A percentile compares a stretch with the other conserved stretches of the same genome.
These are phyloP conservation scores for Palythoa caribaeorum DNA, from an alignment of 92 coral and sea anemone genomes.

Conservation along the genomic window DNA sequence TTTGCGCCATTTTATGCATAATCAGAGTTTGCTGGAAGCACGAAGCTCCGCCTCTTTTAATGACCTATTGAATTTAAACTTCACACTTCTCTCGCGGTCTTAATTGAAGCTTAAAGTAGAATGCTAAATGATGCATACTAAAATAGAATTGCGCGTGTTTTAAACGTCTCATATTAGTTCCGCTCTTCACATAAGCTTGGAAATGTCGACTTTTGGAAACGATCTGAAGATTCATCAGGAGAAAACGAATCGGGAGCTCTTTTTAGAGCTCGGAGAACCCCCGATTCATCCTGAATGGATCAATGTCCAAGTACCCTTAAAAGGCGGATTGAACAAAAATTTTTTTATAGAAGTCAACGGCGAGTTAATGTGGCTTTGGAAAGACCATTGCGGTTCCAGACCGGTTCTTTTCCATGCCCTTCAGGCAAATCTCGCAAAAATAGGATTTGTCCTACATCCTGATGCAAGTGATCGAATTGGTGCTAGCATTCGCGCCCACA, in stretches of 20 bases:
- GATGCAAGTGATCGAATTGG: neutral
- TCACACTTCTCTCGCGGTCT: neutral
- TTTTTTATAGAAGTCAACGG: slow-evolving; percentile 1
- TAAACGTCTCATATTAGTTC: neutral
- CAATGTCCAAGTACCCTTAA: slow-evolving; percentile 14
- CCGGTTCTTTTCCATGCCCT: neutral
- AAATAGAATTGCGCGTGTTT: neutral
- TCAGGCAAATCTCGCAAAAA: neutral
- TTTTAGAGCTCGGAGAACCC: slow-evolving; percentile 16
- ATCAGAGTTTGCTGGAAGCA: neutral
- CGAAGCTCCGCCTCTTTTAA: neutral
- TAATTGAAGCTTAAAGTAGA: no score
- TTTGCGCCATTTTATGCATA: slow-evolving; percentile 3
- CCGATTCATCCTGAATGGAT: neutral
- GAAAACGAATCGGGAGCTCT: slow-evolving; percentile 7
- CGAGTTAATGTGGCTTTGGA: slow-evolving; percentile 31
- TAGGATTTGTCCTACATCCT: slow-evolving; percentile 4
- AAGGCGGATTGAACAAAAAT: neutral
- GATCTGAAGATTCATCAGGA: neutral
- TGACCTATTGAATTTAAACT: neutral
- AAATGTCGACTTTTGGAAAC: neutral
- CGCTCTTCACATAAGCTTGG: neutral
- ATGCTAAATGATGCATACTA: no score
- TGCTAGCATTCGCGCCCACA: neutral
- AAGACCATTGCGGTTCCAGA: neutral